A percentile compares a stretch with the other conserved stretches of the same genome.
Evolutionary conservation across 30 jellyfish, hydroid and myxozoan genomes (phyloP).

Genomic region (Hydractinia echinata): DNA sequence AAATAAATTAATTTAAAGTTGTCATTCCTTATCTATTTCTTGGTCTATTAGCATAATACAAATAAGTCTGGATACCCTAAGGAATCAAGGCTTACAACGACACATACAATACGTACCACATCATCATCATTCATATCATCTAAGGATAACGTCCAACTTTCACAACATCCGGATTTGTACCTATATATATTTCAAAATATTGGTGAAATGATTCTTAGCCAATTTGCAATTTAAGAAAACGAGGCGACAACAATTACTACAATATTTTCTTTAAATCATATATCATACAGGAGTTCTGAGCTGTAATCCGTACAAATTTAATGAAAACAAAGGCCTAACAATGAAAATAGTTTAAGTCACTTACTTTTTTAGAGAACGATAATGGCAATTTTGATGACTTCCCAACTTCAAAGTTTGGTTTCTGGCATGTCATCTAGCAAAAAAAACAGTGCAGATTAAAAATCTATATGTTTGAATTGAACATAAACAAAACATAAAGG

Average conservation of each 20-base stretch:
- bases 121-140: slow-evolving; percentile 86
- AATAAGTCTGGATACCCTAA: background rate
- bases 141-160: slow-evolving; percentile 94
- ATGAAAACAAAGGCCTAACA: no score
- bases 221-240: no score
- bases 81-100: background rate
- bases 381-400: slow-evolving; percentile 29
- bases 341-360: background rate
- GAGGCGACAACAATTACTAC: no score
- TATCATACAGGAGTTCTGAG: no score
- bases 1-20: no score
- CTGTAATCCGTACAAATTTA: no score
- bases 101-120: slow-evolving; percentile 37
- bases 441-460: background rate
- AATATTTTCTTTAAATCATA: no score
- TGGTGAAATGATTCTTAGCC: background rate
- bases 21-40: no score
- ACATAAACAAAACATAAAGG: background rate
- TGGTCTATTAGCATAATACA: no score
- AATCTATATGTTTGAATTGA: background rate
- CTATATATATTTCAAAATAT: background rate
- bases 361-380: slow-evolving; percentile 19
- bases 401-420: slow-evolving; percentile 79
- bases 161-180: slow-evolving; percentile 45
- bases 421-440: slow-evolving; percentile 55